Conservation (phyloP, 2,797 vertebrate species). For the Rhynchotus rufescens region DNA sequence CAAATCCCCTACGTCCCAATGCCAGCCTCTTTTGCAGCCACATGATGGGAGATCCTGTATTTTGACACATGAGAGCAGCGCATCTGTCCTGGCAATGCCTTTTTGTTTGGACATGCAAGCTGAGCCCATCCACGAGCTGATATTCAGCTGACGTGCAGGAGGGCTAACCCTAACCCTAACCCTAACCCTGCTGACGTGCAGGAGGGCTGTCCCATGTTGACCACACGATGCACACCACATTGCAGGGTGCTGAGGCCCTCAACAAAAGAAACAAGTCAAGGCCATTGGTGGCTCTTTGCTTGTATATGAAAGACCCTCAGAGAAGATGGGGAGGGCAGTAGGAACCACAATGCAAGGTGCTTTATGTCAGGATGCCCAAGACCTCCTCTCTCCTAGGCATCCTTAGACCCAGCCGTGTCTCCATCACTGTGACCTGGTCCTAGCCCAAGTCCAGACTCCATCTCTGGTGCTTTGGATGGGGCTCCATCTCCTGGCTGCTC, state of each 20-base stretch:
- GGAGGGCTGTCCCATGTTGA: background rate
- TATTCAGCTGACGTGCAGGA: fast-evolving
- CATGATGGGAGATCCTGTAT: fast-evolving
- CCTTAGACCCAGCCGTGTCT: background rate
- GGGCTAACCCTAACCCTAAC: too few species aligned
- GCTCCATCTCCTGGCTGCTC: slow-evolving; percentile 64
- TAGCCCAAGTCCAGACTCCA: background rate
- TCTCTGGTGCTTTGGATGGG: background rate
- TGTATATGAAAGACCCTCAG: too few species aligned
- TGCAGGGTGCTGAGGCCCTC: background rate
- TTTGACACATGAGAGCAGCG: background rate
- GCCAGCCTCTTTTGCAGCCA: background rate
- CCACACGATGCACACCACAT: background rate
- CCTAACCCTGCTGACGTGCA: too few species aligned
- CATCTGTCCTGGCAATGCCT: background rate
- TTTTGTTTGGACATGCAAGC: background rate
- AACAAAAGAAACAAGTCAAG: background rate
- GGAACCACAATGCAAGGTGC: background rate
- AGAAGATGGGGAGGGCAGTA: background rate
- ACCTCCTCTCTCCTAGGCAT: background rate
- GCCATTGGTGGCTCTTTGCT: background rate
- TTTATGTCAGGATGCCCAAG: background rate
- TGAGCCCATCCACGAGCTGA: background rate
- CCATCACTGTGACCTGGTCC: background rate
- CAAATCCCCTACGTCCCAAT: background rate